phyloP scores from a whole-genome alignment of 1,140 invertebrate genomes.

The Nebria ingens region DNA sequence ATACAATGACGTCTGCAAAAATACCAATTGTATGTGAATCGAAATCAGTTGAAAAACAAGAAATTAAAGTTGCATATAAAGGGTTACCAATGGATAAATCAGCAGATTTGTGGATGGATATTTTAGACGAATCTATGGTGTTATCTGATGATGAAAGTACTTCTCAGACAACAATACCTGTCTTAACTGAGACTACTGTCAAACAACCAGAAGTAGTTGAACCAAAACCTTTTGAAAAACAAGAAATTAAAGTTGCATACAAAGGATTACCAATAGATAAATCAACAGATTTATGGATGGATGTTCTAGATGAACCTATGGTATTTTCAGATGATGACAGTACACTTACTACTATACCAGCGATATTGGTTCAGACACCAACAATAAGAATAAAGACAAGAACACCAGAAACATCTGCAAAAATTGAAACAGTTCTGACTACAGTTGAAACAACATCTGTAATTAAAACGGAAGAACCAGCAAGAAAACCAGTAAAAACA shows the following conservation, averaged over 20 bases:
- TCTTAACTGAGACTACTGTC: neutral
- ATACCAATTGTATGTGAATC: too few relatives aligned
- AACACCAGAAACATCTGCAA: too few relatives aligned
- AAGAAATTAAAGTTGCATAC: constrained; percentile 19
- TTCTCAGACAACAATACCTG: too few relatives aligned
- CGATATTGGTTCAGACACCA: too few relatives aligned
- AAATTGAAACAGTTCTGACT: too few relatives aligned
- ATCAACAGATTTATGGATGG: constrained; percentile 37
- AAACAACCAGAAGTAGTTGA: constrained; percentile 7
- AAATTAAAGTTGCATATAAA: constrained; percentile 20
- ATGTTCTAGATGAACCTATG: constrained; percentile 39
- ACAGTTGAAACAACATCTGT: too few relatives aligned
- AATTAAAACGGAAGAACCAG: too few relatives aligned
- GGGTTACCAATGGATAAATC: constrained; percentile 34
- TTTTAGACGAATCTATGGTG: constrained; percentile 38
- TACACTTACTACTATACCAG: too few relatives aligned
- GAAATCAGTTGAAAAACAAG: neutral
- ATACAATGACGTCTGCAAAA: too few relatives aligned
- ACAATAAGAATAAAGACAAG: too few relatives aligned
- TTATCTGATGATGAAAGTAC: constrained; percentile 34
- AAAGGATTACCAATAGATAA: constrained; percentile 33
- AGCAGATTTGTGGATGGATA: constrained; percentile 36
- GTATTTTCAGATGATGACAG: constrained; percentile 36
- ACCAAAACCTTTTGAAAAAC: constrained; percentile 11
- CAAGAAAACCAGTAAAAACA: neutral